Evolutionary conservation across 92 coral and sea anemone genomes (phyloP), one percentile per base, ranked within the genome.

Genomic region (Nematostella vectensis): DNA sequence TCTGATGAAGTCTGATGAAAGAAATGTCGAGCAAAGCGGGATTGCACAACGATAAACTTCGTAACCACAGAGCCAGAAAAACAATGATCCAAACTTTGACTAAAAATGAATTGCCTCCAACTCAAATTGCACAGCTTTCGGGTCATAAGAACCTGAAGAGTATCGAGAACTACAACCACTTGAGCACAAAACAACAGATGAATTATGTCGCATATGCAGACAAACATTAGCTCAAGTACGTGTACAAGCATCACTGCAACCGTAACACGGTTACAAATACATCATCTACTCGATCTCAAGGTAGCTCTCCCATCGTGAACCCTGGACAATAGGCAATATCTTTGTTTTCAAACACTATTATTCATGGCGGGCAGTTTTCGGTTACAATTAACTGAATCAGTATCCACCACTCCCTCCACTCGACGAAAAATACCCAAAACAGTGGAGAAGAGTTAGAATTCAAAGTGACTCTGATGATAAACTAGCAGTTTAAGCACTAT

Each of bases 11-110:
- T 51, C 40, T 78, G 16, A 43, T 73, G 80, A 73, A 64, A 40
- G 54, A 44, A 31, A 64, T 73, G 72, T 16, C 60, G n/a, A 31
- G 27, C 15, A 72, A 62, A 62, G 70, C 77, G 21, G 70, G 77
- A 4, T 6, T 50, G 59, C 15, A 50, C 0, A 63, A 63, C 23
- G n/a, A 37, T 25, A 68, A 57, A 68, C 74, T 68, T 25, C 27
- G 65, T 12, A 68, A 57, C 45, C 72, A 63, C 45, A 72, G 72
- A 17, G 48, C 66, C 36, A 72, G 79, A 57, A 72, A 72, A 23
- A 63, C 72, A 24, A 72, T 72, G 79, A 56, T 72, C 8, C 78
- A 71, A 55, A 72, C 67, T n/a, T 53, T 72, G 3, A 72, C 54
- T 44, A 71, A 64, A n/a, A n/a, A n/a, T n/a, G n/a, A n/a, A n/a